A percentile compares a stretch with the other conserved stretches of the same genome.
phyloP scores from a whole-genome alignment of 2,888 invertebrate genomes.

The Plusia festucae region DNA sequence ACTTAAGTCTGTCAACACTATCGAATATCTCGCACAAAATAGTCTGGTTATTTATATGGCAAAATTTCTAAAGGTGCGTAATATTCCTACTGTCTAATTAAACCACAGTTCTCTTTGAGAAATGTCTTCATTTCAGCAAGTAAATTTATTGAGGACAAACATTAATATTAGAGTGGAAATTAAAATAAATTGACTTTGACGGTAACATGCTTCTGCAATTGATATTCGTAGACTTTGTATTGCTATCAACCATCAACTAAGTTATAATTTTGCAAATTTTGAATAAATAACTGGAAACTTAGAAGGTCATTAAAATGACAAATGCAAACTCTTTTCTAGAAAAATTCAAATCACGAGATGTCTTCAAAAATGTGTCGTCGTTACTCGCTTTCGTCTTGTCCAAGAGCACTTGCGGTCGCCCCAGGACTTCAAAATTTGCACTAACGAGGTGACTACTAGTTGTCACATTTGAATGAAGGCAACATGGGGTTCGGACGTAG shows the following conservation, averaged over 20 bases:
- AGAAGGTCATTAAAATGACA: not conserved
- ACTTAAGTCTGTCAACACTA: conserved; percentile 38
- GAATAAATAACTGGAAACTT: not conserved
- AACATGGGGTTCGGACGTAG: conserved; percentile 63
- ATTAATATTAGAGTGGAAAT: conserved; percentile 1
- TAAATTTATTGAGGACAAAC: conserved; percentile 3
- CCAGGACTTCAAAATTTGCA: conserved; percentile 63
- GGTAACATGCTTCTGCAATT: not conserved
- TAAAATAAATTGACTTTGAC: conserved; percentile 9
- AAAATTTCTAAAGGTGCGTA: conserved; percentile 31
- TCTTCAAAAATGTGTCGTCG: conserved; percentile 31
- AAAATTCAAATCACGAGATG: conserved; percentile 24
- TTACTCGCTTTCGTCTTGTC: conserved; percentile 41
- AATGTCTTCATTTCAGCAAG: conserved; percentile 13
- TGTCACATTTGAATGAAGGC: conserved; percentile 72
- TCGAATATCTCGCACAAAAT: conserved; percentile 31
- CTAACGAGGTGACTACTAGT: conserved; percentile 75
- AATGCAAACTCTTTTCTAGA: not conserved
- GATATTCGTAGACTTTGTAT: not conserved
- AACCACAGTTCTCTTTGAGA: conserved; percentile 29
- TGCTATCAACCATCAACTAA: not conserved
- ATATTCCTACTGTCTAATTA: conserved; percentile 35
- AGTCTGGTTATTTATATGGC: conserved; percentile 34
- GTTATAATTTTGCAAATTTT: not conserved
- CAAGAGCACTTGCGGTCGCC: conserved; percentile 64